Evolutionary conservation across 2,797 vertebrate species (phyloP), one percentile per base, ranked within the genome.

Genomic region (Phyllotis vaccarum): DNA sequence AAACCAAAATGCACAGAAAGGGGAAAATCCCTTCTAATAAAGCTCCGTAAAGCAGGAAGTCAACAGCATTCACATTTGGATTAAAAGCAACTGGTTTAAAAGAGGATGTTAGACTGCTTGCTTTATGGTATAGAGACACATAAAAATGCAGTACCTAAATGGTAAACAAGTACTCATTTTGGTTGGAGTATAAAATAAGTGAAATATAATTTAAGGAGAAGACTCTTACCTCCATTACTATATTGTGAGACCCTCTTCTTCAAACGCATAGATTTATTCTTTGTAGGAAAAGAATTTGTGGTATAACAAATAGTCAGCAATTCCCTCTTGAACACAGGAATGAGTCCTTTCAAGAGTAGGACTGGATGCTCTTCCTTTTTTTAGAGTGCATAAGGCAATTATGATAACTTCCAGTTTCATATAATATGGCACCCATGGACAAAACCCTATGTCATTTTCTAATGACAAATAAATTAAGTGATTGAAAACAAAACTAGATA

Each of bases 61-160:
- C 3, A n/a, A 8, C 10, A 60, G 11, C 22, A 6, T 64, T 72
- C 34, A 54, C 1, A 0, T 5, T 12, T 1, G 10, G 31, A 37
- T 19, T 74, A 37, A 37, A n/a, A 52, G 22, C 2, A 29, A 22
- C 0, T 24, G 31, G 0, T 4, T 21, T 56, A 13, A 27, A 31
- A 24, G 6, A 81, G 3, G 22, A 14, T 49, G 3, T 37, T 40
- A 4, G 2, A 82, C 52, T 13, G 0, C 19, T 37, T 14, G 37
- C 27, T 64, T 27, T 29, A 49, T 12, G 62, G 5, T 9, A 16
- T 3, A 2, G 5, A 70, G 29, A 0, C 12, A 88, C 31, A 56
- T 10, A 29, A 13, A 83, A 22, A 24, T 2, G 0, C 2, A 24
- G 34, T 8, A 0, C 1, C 0, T 1, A 13, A 14, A 76, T 34